Evolutionary conservation across 2,888 invertebrate species (phyloP).

Genomic region (Megastigmus dorsalis): DNA sequence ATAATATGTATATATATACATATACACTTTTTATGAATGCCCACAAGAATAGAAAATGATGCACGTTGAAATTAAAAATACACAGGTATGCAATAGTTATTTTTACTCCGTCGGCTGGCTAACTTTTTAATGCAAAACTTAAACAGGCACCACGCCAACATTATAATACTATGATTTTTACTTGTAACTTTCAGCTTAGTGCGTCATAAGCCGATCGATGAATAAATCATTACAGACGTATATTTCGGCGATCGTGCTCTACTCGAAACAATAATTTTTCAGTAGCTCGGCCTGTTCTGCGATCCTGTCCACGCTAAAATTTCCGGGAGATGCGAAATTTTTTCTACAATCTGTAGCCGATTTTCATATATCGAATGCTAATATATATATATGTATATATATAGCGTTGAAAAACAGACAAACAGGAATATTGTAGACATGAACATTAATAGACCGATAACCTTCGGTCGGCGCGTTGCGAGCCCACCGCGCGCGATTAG

Average conservation of each 20-base stretch:
- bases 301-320: constrained; percentile 24
- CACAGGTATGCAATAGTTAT: too few species aligned
- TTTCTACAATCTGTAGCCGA: constrained; percentile 16
- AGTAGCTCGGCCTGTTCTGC: neutral
- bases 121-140: too few species aligned
- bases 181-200: constrained; percentile 3
- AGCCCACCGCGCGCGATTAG: constrained; percentile 66
- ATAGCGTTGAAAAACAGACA: constrained; percentile 40
- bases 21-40: too few species aligned
- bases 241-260: constrained; percentile 8
- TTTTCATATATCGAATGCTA: constrained; percentile 30
- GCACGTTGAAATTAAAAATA: too few species aligned
- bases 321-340: neutral
- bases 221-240: constrained; percentile 33
- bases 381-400: too few species aligned
- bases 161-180: too few species aligned
- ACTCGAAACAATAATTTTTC: constrained; percentile 14
- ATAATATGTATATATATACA: too few species aligned
- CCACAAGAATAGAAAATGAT: too few species aligned
- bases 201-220: constrained; percentile 20
- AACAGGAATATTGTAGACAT: constrained; percentile 56
- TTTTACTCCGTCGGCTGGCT: too few species aligned
- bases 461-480: constrained; percentile 59
- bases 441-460: constrained; percentile 63
- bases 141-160: too few species aligned